A percentile compares a stretch with the other conserved stretches of the same genome.
These are phyloP conservation scores for Drosophila longiperda DNA, from an alignment of 2,888 invertebrate genomes.

Conservation along the genomic window DNA sequence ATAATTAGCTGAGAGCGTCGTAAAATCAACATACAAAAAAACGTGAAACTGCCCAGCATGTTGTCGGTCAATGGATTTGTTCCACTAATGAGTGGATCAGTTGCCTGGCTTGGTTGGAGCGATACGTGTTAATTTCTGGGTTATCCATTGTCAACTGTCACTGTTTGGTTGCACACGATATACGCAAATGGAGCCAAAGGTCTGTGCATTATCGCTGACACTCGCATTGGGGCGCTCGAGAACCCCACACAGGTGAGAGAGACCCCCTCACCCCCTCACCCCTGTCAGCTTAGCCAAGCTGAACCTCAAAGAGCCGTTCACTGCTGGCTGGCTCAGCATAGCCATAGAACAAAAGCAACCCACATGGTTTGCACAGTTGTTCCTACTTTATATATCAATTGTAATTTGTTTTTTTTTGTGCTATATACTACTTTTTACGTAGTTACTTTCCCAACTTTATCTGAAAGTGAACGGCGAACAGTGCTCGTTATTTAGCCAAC, in stretches of 20 bases:
- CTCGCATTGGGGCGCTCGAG: conserved; percentile 13
- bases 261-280: neutral
- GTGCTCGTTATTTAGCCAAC: conserved; percentile 55
- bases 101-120: conserved; percentile 1
- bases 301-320: conserved; percentile 47
- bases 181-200: conserved; percentile 64
- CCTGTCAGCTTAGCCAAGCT: conserved; percentile 35
- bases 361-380: conserved; percentile 57
- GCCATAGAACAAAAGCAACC: conserved; percentile 63
- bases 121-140: conserved; percentile 50
- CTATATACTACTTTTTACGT: conserved; percentile 44
- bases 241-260: conserved; percentile 32
- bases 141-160: conserved; percentile 44
- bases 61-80: conserved; percentile 9
- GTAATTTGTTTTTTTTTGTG: conserved; percentile 65
- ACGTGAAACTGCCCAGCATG: conserved; percentile 67
- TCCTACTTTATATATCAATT: conserved; percentile 65
- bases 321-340: conserved; percentile 6
- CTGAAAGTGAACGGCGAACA: conserved; percentile 74
- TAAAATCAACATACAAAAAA: conserved; percentile 51
- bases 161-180: conserved; percentile 56
- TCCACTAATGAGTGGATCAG: conserved; percentile 58
- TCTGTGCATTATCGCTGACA: conserved; percentile 41
- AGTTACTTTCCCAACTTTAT: conserved; percentile 76
- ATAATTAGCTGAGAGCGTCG: conserved; percentile 64